Conservation (phyloP, 2,113 vertebrate species). For the Ia io region DNA sequence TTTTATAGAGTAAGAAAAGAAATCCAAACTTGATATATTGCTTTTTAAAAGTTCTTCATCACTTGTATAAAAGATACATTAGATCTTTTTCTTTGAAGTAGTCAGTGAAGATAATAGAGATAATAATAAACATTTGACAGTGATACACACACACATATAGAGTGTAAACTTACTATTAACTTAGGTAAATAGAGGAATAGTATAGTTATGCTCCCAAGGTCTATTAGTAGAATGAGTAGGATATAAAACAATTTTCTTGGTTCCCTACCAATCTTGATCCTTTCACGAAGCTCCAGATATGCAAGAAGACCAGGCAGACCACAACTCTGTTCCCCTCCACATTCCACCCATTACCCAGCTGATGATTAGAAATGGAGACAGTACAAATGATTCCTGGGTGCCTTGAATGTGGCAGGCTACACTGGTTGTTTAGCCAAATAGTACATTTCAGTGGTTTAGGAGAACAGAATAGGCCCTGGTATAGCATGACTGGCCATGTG, state of each 20-base stretch:
- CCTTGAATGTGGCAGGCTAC: background rate
- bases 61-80: background rate
- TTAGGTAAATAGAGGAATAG: background rate
- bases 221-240: background rate
- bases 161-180: background rate
- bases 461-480: background rate
- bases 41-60: background rate
- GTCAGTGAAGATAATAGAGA: background rate
- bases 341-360: no score
- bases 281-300: background rate
- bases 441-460: background rate
- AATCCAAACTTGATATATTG: background rate
- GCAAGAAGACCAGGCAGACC: background rate
- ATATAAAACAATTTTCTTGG: background rate
- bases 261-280: background rate
- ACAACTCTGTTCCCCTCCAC: background rate
- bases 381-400: background rate
- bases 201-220: background rate
- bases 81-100: background rate
- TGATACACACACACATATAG: background rate
- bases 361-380: background rate
- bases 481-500: background rate
- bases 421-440: background rate
- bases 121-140: background rate
- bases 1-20: background rate